Evolutionary conservation across 1,140 invertebrate genomes (phyloP), one percentile per base, ranked within the genome.

Genomic region (Chionoecetes opilio): DNA sequence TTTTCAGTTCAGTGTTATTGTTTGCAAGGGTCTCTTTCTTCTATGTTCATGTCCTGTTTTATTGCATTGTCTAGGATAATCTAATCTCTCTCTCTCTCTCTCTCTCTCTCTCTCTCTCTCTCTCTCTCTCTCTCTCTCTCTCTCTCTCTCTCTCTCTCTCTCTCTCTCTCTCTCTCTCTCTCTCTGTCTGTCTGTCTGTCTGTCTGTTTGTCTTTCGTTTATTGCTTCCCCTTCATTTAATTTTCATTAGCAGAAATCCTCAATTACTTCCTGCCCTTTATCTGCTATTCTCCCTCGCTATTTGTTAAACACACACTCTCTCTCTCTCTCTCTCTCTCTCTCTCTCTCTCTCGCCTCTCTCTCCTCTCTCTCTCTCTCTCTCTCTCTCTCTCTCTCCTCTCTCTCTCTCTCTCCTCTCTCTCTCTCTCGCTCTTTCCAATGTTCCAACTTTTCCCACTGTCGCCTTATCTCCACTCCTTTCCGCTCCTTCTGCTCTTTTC

Each of bases 121-220:
- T 75, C 63, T 75, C 63, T 75, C 63, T 75, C 63, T 75, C 63
- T 75, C 63, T 75, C 63, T 75, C 63, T 75, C 63, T 75, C 63
- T 75, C 63, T 75, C 63, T 75, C 63, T 75, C 63, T 75, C 63
- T 75, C 63, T 75, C 63, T 75, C 63, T 75, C 63, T 75, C 63
- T 75, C 63, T 63, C 53, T 63, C 53, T 63, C 53, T 63, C 53
- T 63, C 53, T 63, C 53, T 63, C 53, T 63, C 53, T 63, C 6
- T 21, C 17, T 9, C 53, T 63, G 9, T 63, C 17, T 21, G 6
- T 75, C 63, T 21, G 5, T 46, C 41, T 46, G 5, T 46, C 41
- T 46, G 5, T 46, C 41, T 46, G 5, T 46, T 14, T 46, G 5
- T 46, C 41, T 46, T 46, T 46, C 41, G 14, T 21, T 75, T 75